These are phyloP conservation scores for Micrasema minimum DNA, from an alignment of 1,140 invertebrate species.

Conservation along the genomic window DNA sequence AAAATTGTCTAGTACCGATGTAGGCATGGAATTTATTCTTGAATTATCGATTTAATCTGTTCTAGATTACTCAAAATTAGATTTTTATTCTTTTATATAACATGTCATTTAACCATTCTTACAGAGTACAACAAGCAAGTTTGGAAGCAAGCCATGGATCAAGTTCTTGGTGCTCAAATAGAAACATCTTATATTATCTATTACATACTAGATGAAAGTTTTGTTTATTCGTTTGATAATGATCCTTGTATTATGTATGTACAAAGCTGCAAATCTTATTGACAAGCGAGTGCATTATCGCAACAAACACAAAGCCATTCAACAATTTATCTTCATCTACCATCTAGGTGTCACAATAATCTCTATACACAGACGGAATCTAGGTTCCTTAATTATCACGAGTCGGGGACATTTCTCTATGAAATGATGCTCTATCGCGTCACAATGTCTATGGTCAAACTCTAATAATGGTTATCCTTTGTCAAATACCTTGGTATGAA, in stretches of 20 bases:
- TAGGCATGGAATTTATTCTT: no score
- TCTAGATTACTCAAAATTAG: no score
- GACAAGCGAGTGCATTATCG: slow-evolving; percentile 13
- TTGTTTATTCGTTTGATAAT: no score
- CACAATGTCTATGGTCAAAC: slow-evolving; percentile 42
- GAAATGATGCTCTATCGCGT: slow-evolving; percentile 42
- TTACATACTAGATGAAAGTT: no score
- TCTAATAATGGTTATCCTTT: slow-evolving; percentile 48
- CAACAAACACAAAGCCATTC: slow-evolving; percentile 36
- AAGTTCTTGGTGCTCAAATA: no score
- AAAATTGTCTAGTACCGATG: no score
- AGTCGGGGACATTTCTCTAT: slow-evolving; percentile 24
- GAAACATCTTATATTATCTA: no score
- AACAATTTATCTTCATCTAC: slow-evolving; percentile 49
- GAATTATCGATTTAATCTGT: no score
- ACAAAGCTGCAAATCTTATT: slow-evolving; percentile 12
- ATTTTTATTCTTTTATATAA: no score
- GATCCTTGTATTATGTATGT: slow-evolving; percentile 3
- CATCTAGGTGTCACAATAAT: slow-evolving; percentile 53
- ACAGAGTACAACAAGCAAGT: no score
- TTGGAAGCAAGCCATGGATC: no score
- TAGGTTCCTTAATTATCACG: slow-evolving; percentile 34
- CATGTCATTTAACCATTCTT: no score
- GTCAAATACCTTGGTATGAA: slow-evolving; percentile 54
- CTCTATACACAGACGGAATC: slow-evolving; percentile 49